A percentile compares a stretch with the other conserved stretches of the same genome.
These are phyloP conservation scores for Erythrocebus patas DNA, from an alignment of 2,113 vertebrate genomes.

Conservation along the genomic window DNA sequence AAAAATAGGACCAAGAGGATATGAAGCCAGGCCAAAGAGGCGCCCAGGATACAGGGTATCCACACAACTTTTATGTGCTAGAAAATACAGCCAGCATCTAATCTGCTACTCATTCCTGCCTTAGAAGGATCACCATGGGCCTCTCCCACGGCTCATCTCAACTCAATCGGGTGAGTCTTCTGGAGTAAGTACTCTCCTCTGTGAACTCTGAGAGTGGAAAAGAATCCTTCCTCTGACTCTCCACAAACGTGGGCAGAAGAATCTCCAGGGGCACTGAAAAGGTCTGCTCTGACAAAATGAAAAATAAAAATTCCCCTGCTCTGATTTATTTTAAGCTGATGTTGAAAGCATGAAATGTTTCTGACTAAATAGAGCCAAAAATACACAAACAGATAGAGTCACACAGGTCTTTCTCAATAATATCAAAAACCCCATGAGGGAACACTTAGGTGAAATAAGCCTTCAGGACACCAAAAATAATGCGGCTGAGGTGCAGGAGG, in stretches of 20 bases:
- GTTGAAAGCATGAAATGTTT: constrained; percentile 61
- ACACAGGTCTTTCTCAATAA: constrained; percentile 41
- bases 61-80: not conserved
- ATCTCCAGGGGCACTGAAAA: not conserved
- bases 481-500: constrained; percentile 15
- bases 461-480: constrained; percentile 36
- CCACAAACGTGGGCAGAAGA: not conserved
- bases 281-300: constrained; percentile 22
- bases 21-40: not conserved
- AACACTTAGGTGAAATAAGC: constrained; percentile 6
- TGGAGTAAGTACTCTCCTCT: not conserved
- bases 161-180: not conserved
- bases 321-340: constrained; percentile 47
- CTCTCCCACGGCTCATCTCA: not conserved
- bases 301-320: constrained; percentile 33
- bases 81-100: not conserved
- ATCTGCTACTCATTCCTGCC: not conserved
- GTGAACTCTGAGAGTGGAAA: not conserved
- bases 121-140: not conserved
- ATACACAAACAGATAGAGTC: not conserved
- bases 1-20: not conserved
- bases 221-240: not conserved
- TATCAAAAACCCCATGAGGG: constrained; percentile 11
- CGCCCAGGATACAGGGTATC: not conserved
- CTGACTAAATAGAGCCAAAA: constrained; percentile 59